Evolutionary conservation across 1,140 invertebrate genomes (phyloP), one percentile per base, ranked within the genome.

Genomic region (Tetramorium parvispinum): DNA sequence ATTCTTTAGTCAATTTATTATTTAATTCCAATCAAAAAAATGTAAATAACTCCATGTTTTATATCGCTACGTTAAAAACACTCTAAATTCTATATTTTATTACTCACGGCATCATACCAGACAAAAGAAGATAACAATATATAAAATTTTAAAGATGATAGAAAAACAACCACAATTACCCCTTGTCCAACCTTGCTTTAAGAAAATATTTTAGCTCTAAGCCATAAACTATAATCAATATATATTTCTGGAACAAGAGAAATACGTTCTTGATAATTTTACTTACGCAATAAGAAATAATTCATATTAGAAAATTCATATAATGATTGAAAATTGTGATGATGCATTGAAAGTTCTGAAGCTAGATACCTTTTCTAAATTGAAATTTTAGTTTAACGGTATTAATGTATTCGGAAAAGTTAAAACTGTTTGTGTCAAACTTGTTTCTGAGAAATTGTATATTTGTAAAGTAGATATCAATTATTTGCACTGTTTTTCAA

Each of bases 241-340:
- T 21, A 43, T 21, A 43, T 40, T 13, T 43, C 10, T n/a, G 11
- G 37, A 21, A 66, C 27, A 24, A 51, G 16, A 51, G 53, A 21
- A 21, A 66, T 75, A 75, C 59, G 43, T 66, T 32, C 27, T 63
- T 13, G 16, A 40, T 61, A 32, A 77, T 77, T 21, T 77, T 77
- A 8, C n/a, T n/a, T 21, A 24, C 13, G 18, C 61, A 16, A 7
- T 53, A n/a, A 77, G 5, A 46, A 46, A 77, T 16, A 18, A 46
- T 46, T 18, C 3, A n/a, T 32, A 2, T 61, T 61, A 61, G 24
- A 61, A 32, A 61, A 32, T 32, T 32, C n/a, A 3, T 55, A n/a
- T 55, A 61, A 61, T 1, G n/a, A 6, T 46, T 46, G 5, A 11
- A 53, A n/a, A 18, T 27, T 53, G 10, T 32, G 2, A 71, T 4